phyloP scores from a whole-genome alignment of 2,888 invertebrate genomes.

The Drosophila macrothrix region DNA sequence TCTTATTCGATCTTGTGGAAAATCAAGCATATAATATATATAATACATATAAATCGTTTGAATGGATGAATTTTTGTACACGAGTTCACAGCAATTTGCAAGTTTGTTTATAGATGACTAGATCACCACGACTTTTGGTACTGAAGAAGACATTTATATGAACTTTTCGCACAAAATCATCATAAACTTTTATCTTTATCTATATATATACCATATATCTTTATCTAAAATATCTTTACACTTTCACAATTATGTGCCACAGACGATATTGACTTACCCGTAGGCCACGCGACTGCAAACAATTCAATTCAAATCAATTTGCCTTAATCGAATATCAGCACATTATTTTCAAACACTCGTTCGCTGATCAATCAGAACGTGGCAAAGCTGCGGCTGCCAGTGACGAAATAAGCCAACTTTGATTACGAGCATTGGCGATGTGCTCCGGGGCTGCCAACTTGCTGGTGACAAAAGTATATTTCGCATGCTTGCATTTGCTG shows the following conservation, averaged over 20 bases:
- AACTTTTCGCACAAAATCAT: neutral
- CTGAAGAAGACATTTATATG: neutral
- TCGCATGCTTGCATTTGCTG: neutral
- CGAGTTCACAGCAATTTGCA: neutral
- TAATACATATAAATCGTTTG: too few relatives aligned
- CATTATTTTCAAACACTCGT: neutral
- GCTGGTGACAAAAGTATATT: neutral
- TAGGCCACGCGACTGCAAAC: neutral
- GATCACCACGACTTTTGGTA: neutral
- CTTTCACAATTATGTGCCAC: neutral
- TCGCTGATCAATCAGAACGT: neutral
- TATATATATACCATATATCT: neutral
- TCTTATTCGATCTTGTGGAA: too few relatives aligned
- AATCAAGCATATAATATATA: too few relatives aligned
- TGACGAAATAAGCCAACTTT: neutral
- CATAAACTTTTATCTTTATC: neutral
- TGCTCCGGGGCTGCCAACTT: constrained; percentile 8
- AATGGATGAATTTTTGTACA: too few relatives aligned
- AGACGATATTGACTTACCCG: neutral
- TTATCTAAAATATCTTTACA: neutral
- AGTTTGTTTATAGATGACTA: neutral
- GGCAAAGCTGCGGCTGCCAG: neutral
- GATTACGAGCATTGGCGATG: neutral
- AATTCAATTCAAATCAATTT: neutral
- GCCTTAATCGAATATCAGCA: neutral